phyloP scores from a whole-genome alignment of 2,113 vertebrate genomes.

The Trogon surrucura region DNA sequence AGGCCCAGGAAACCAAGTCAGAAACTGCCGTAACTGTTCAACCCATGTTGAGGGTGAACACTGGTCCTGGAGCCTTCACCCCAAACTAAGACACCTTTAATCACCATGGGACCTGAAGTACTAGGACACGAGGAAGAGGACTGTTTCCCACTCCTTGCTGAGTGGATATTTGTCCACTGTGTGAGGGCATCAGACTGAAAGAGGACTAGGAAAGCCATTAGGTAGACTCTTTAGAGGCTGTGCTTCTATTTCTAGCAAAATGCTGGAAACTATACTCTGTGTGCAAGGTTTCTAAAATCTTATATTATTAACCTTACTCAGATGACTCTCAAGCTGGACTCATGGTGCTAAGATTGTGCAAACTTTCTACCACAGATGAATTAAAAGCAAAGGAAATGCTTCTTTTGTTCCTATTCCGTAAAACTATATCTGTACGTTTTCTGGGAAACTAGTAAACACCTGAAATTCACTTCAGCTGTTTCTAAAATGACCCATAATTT shows the following conservation, averaged over 20 bases:
- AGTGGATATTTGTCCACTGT: not conserved
- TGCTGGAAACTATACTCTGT: not conserved
- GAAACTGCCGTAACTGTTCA: not conserved
- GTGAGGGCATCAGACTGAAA: not conserved
- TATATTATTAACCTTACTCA: not conserved
- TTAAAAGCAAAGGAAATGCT: not conserved
- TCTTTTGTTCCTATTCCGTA: not conserved
- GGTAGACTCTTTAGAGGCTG: not conserved
- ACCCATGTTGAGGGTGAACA: not conserved
- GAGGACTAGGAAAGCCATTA: not conserved
- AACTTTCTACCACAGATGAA: not conserved
- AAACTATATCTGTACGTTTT: not conserved
- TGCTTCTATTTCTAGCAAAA: not conserved
- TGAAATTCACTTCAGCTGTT: not conserved
- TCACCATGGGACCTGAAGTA: not conserved
- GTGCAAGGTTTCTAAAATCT: not conserved
- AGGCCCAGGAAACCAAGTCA: not conserved
- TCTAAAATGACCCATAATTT: not conserved
- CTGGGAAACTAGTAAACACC: not conserved
- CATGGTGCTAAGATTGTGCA: accelerated
- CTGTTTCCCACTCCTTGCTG: not conserved
- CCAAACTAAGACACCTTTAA: not conserved
- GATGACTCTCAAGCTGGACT: not conserved
- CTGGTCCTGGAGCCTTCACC: not conserved
- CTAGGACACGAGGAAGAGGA: not conserved